Conservation (phyloP, 2,113 vertebrate species). For the Glaucidium brasilianum region DNA sequence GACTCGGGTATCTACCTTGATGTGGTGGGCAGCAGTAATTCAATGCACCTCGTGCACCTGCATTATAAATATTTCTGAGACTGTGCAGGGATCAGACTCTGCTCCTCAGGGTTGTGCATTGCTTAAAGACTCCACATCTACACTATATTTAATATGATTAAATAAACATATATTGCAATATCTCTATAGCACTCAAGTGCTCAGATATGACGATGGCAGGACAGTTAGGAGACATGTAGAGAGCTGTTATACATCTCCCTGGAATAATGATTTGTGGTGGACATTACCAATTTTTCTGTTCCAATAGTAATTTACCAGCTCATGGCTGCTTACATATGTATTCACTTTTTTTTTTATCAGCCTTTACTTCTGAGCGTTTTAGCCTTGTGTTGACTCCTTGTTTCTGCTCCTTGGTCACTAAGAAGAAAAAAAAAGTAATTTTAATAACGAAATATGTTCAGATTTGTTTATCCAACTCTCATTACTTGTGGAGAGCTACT, state of each 20-base stretch:
- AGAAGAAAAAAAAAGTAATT: not conserved
- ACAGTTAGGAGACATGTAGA: not conserved
- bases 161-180: not conserved
- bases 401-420: not conserved
- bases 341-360: not conserved
- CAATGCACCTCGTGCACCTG: not conserved
- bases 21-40: not conserved
- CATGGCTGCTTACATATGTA: not conserved
- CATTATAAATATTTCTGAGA: not conserved
- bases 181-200: not conserved
- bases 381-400: not conserved
- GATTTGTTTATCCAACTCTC: not conserved
- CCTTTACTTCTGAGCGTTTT: not conserved
- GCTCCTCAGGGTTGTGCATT: rapidly evolving
- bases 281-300: not conserved
- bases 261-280: not conserved
- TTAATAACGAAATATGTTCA: not conserved
- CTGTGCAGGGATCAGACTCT: not conserved
- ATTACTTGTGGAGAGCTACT: not conserved
- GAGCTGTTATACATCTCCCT: not conserved
- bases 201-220: not conserved
- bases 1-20: not conserved
- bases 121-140: not conserved
- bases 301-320: not conserved
- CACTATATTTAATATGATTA: not conserved